Evolutionary conservation across 2,888 invertebrate genomes (phyloP).

Genomic region (Platycheirus rosarum): DNA sequence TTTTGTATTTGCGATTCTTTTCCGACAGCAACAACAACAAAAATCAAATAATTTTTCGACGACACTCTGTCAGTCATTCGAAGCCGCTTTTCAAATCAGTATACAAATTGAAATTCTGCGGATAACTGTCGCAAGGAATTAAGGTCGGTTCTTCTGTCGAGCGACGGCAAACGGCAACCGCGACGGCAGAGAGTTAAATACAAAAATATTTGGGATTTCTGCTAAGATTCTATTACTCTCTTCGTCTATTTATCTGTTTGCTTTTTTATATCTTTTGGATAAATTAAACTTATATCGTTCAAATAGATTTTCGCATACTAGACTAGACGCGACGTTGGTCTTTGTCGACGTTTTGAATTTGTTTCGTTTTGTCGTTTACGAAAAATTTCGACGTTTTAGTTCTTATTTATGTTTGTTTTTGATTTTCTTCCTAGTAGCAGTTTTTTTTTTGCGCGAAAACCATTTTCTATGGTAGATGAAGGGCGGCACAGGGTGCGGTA

Average conservation of each 20-base stretch:
- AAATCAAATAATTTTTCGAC: slow-evolving; percentile 69
- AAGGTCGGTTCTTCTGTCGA: slow-evolving; percentile 47
- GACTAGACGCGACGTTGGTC: too few species aligned
- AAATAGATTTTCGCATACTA: too few species aligned
- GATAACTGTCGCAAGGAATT: slow-evolving; percentile 63
- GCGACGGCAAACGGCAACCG: neutral
- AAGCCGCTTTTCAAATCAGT: slow-evolving; percentile 66
- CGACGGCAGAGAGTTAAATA: slow-evolving; percentile 10
- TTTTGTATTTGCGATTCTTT: slow-evolving; percentile 55
- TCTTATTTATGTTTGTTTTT: slow-evolving; percentile 17
- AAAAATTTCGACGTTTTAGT: neutral
- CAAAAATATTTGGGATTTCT: slow-evolving; percentile 19
- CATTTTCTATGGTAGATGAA: slow-evolving; percentile 21
- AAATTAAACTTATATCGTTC: neutral
- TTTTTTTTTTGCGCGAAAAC: slow-evolving; percentile 50
- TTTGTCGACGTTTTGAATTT: too few species aligned
- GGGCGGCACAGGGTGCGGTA: slow-evolving; percentile 36
- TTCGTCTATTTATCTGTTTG: neutral
- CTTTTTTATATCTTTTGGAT: neutral
- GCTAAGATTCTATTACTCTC: slow-evolving; percentile 4
- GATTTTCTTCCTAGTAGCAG: slow-evolving; percentile 2
- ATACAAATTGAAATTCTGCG: slow-evolving; percentile 73
- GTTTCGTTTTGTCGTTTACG: too few species aligned
- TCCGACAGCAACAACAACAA: slow-evolving; percentile 37
- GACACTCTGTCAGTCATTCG: slow-evolving; percentile 71